Conservation (phyloP, 1,140 invertebrate species). For the Ridgeia piscesae region DNA sequence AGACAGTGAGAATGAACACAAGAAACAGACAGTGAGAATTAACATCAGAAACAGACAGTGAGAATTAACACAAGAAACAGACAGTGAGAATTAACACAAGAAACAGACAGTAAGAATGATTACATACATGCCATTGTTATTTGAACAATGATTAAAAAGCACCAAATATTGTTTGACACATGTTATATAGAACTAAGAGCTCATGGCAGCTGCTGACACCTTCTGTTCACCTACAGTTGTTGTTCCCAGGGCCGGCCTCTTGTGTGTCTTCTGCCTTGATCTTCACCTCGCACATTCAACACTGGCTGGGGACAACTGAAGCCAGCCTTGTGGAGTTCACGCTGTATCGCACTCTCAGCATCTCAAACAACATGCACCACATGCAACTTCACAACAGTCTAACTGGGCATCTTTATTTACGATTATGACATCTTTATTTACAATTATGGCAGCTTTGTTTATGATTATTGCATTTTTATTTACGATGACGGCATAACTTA, state of each 20-base stretch:
- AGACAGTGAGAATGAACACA: too few relatives aligned
- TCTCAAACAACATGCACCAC: slow-evolving; percentile 2
- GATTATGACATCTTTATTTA: too few relatives aligned
- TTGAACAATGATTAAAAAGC: background rate
- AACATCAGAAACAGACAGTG: too few relatives aligned
- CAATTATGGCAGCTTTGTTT: too few relatives aligned
- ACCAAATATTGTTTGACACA: background rate
- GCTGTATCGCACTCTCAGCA: slow-evolving; percentile 7
- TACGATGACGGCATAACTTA: too few relatives aligned
- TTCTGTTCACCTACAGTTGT: background rate
- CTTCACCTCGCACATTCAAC: background rate
- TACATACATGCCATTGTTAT: background rate
- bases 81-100: too few relatives aligned
- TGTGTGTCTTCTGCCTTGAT: background rate
- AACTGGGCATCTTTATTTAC: background rate
- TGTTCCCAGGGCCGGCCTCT: background rate
- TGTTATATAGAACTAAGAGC: too few relatives aligned
- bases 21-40: too few relatives aligned
- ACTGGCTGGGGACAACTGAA: slow-evolving; percentile 9
- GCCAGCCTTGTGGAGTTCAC: background rate
- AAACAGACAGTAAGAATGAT: background rate
- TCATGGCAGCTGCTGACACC: too few relatives aligned
- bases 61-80: too few relatives aligned
- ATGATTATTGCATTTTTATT: too few relatives aligned
- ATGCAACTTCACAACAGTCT: background rate